Conservation (phyloP, 2,113 vertebrate genomes). For the Fulica atra region DNA sequence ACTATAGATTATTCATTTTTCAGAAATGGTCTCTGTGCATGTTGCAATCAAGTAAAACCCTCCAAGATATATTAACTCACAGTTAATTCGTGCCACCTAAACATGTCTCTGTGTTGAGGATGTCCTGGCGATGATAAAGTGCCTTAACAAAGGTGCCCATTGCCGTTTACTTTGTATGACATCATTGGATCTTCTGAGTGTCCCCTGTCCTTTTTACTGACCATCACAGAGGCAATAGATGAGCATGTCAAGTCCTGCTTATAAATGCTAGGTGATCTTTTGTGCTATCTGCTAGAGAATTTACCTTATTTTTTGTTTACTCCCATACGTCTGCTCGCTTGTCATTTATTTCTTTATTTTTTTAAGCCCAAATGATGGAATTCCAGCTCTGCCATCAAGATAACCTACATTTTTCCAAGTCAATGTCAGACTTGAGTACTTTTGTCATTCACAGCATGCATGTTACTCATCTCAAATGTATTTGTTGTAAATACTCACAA, state of each 20-base stretch:
- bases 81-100: not conserved
- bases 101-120: not conserved
- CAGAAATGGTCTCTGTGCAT: not conserved
- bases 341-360: not conserved
- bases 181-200: not conserved
- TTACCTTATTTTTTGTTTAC: not conserved
- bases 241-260: not conserved
- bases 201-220: not conserved
- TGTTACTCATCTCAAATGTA: not conserved
- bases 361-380: not conserved
- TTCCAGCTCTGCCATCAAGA: not conserved
- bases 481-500: not conserved
- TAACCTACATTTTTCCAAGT: not conserved
- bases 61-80: not conserved
- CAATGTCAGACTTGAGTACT: not conserved
- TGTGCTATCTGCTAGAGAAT: not conserved
- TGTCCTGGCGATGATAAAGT: not conserved
- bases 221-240: not conserved
- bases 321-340: not conserved
- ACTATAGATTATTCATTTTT: constrained; percentile 36
- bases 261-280: not conserved
- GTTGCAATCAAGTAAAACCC: not conserved
- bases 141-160: not conserved
- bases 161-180: not conserved
- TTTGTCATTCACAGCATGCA: not conserved